A percentile compares a stretch with the other conserved stretches of the same genome.
Conservation (phyloP, 1,140 invertebrate species). For the Zophobas atratus region DNA sequence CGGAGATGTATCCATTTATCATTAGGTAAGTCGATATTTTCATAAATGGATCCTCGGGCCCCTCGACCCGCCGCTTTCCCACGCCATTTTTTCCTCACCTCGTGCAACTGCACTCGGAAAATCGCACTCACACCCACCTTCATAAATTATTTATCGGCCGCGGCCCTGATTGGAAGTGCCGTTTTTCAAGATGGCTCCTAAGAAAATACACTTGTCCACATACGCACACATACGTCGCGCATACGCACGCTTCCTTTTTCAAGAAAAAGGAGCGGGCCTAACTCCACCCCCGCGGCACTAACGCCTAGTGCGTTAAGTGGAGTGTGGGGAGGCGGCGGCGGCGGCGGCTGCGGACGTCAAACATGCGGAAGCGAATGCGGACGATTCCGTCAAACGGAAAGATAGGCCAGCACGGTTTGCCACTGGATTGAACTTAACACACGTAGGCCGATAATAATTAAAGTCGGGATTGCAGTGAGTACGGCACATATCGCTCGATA, state of each 20-base stretch:
- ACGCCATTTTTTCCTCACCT: slow-evolving; percentile 3
- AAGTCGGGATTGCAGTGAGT: too few relatives aligned
- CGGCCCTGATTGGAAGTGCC: slow-evolving; percentile 36
- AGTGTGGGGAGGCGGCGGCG: too few relatives aligned
- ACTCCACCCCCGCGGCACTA: slow-evolving; percentile 40
- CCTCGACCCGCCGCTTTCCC: slow-evolving; percentile 19
- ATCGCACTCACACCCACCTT: slow-evolving; percentile 3
- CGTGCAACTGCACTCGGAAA: slow-evolving; percentile 9
- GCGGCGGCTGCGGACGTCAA: too few relatives aligned
- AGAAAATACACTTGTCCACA: slow-evolving; percentile 43
- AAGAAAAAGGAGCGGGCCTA: slow-evolving; percentile 28
- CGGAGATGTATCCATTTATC: slow-evolving; percentile 48
- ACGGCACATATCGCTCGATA: too few relatives aligned
- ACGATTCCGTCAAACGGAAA: too few relatives aligned
- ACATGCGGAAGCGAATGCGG: too few relatives aligned
- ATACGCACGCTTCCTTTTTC: slow-evolving; percentile 40
- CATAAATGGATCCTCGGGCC: slow-evolving; percentile 41
- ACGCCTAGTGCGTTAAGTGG: slow-evolving; percentile 1
- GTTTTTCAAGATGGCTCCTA: slow-evolving; percentile 47
- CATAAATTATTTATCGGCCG: slow-evolving; percentile 45
- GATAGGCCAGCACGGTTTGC: too few relatives aligned
- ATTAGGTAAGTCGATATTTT: slow-evolving; percentile 54
- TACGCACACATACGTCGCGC: slow-evolving; percentile 47
- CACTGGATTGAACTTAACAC: too few relatives aligned
- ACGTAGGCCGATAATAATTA: too few relatives aligned